These are phyloP conservation scores for Poecilia wingei DNA, from an alignment of 2,797 vertebrate genomes.

Conservation along the genomic window DNA sequence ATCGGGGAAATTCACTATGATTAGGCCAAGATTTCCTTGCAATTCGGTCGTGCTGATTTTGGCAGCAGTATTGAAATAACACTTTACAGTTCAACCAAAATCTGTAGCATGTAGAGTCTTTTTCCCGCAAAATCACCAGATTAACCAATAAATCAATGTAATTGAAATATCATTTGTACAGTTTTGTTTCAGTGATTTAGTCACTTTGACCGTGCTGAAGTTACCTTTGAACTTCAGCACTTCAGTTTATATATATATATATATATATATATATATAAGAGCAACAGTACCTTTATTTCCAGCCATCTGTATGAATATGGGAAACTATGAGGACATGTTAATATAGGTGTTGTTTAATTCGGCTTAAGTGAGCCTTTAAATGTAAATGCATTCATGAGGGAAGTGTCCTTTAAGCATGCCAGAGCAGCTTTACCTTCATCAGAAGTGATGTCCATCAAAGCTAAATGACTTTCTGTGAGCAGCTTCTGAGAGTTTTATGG, in stretches of 20 bases:
- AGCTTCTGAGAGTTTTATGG: constrained; percentile 54
- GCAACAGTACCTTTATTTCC: constrained; percentile 8
- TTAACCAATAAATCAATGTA: neutral
- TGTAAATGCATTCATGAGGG: constrained; percentile 67
- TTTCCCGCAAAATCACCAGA: too few relatives aligned
- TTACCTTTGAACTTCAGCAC: too few relatives aligned
- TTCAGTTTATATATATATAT: neutral
- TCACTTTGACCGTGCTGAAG: neutral
- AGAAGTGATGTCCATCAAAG: constrained; percentile 51
- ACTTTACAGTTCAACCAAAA: too few relatives aligned
- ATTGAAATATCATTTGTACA: neutral
- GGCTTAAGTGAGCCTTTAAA: constrained; percentile 61
- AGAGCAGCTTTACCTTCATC: constrained; percentile 49
- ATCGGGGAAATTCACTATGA: too few relatives aligned
- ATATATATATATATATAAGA: neutral
- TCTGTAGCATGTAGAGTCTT: too few relatives aligned
- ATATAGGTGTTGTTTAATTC: constrained; percentile 27
- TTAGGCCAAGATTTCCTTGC: too few relatives aligned
- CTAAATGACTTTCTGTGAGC: constrained; percentile 33
- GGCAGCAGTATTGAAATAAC: too few relatives aligned
- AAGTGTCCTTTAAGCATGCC: constrained; percentile 53
- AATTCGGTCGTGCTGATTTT: too few relatives aligned
- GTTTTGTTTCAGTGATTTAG: neutral
- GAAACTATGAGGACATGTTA: neutral
- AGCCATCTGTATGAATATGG: neutral